These are phyloP conservation scores for Stenodera caucasica DNA, from an alignment of 2,888 invertebrate species.

Conservation along the genomic window DNA sequence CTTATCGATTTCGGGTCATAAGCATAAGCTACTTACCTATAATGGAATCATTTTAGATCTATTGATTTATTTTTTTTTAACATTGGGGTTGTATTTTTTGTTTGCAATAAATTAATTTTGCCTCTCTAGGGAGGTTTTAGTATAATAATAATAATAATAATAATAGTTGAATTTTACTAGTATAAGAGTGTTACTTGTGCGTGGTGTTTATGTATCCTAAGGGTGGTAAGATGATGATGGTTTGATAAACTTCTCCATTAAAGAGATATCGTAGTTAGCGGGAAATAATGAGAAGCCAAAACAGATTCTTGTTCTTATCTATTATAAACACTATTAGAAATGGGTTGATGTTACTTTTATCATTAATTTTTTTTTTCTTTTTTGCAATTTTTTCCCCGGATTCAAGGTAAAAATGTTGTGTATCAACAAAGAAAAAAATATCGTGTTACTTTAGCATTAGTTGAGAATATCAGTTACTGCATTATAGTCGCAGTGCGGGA, in stretches of 20 bases:
- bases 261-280: slow-evolving; percentile 22
- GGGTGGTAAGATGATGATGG: slow-evolving; percentile 20
- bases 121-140: slow-evolving; percentile 39
- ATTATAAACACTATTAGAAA: slow-evolving; percentile 5
- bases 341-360: neutral
- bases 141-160: too few species aligned
- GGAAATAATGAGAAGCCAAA: slow-evolving; percentile 23
- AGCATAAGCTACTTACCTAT: neutral
- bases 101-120: slow-evolving; percentile 51
- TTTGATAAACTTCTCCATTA: slow-evolving; percentile 30
- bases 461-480: slow-evolving; percentile 17
- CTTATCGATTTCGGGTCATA: neutral
- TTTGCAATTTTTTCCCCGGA: neutral
- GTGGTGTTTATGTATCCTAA: slow-evolving; percentile 28
- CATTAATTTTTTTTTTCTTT: neutral
- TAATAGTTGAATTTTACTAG: too few species aligned
- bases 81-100: slow-evolving; percentile 43
- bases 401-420: neutral
- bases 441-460: slow-evolving; percentile 20
- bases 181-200: slow-evolving; percentile 19
- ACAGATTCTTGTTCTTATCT: slow-evolving; percentile 19
- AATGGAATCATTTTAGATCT: neutral
- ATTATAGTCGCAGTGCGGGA: slow-evolving; percentile 1
- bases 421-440: slow-evolving; percentile 8
- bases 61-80: too few species aligned